Evolutionary conservation across 2,797 vertebrate genomes (phyloP).

Genomic region (Pangasius krempfi): DNA sequence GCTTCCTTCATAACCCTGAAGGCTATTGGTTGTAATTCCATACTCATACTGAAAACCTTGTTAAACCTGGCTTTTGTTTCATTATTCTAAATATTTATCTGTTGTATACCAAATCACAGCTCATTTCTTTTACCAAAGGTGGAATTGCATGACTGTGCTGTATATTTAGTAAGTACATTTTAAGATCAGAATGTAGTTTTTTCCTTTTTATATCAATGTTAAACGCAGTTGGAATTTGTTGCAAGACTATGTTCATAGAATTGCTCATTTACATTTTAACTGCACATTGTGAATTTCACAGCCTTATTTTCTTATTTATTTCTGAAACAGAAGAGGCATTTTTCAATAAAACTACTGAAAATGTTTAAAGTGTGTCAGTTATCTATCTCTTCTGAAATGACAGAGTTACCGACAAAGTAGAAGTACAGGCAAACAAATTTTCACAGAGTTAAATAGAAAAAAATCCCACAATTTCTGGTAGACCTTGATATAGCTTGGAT

Average conservation of each 20-base stretch:
- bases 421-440: background rate
- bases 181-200: slow-evolving; percentile 86
- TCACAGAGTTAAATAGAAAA: background rate
- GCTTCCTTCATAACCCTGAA: slow-evolving; percentile 53
- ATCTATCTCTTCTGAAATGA: slow-evolving; percentile 2
- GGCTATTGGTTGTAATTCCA: slow-evolving; percentile 56
- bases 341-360: slow-evolving; percentile 99
- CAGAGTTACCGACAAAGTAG: background rate
- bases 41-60: slow-evolving; percentile 57
- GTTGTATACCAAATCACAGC: slow-evolving; percentile 84
- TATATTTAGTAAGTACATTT: slow-evolving; percentile 97
- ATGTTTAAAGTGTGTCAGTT: slow-evolving; percentile 70
- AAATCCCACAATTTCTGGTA: background rate
- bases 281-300: slow-evolving; percentile 99
- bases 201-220: slow-evolving; percentile 77
- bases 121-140: slow-evolving; percentile 86
- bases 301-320: slow-evolving; percentile 99
- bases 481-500: no score
- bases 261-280: slow-evolving; percentile 97
- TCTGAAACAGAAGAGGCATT: slow-evolving; percentile 99
- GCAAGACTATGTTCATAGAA: slow-evolving; percentile 97
- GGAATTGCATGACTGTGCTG: slow-evolving; percentile 99
- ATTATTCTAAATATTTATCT: slow-evolving; percentile 83
- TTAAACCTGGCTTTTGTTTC: slow-evolving; percentile 77
- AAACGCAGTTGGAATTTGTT: slow-evolving; percentile 94